A percentile compares a stretch with the other conserved stretches of the same genome.
phyloP scores from a whole-genome alignment of 2,888 invertebrate species.

The Pollenia labialis region DNA sequence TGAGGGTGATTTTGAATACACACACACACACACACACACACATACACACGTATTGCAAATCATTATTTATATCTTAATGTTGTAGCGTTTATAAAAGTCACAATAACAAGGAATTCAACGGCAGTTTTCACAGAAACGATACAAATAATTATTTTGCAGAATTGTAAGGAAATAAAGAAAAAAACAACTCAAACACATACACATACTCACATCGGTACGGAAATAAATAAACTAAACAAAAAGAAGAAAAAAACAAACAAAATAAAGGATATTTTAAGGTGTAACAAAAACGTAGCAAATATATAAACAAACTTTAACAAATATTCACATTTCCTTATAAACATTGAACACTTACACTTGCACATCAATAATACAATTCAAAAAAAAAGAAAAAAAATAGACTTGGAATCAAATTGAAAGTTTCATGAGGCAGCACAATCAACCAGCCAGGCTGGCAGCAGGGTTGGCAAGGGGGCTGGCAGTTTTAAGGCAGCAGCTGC shows the following conservation, averaged over 20 bases:
- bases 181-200: background rate
- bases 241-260: background rate
- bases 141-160: slow-evolving; percentile 39
- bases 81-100: slow-evolving; percentile 35
- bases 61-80: slow-evolving; percentile 26
- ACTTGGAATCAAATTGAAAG: slow-evolving; percentile 45
- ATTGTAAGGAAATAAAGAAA: background rate
- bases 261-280: slow-evolving; percentile 7
- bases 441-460: slow-evolving; percentile 11
- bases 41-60: background rate
- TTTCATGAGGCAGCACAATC: slow-evolving; percentile 14
- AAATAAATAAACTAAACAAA: background rate
- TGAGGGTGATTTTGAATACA: background rate
- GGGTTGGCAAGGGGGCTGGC: slow-evolving; percentile 9
- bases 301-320: slow-evolving; percentile 4
- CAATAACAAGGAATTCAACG: slow-evolving; percentile 20
- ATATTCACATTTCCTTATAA: slow-evolving; percentile 26
- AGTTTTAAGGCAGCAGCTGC: slow-evolving; percentile 62
- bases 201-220: background rate
- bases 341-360: background rate
- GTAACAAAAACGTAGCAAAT: slow-evolving; percentile 14
- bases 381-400: background rate
- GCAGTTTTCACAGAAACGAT: background rate
- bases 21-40: too few species aligned
- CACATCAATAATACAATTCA: slow-evolving; percentile 20